Conservation (phyloP, 2,888 invertebrate species). For the Molorchus minor region DNA sequence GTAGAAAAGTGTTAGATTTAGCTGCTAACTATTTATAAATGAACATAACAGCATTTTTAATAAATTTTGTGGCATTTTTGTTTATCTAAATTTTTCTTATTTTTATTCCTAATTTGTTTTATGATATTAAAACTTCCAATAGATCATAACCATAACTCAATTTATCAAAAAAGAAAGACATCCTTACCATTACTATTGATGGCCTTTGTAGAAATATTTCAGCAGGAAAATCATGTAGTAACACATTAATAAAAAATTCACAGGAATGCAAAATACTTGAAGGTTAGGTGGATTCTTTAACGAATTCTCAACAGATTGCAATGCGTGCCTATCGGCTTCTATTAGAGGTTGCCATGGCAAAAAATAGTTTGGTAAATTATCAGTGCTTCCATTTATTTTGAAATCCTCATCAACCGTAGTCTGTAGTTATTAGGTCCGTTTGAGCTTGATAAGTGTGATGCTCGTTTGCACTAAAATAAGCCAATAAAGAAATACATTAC, state of each 20-base stretch:
- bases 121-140: no score
- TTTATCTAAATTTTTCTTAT: no score
- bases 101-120: no score
- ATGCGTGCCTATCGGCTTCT: conserved; percentile 71
- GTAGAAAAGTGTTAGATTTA: no score
- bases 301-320: conserved; percentile 72
- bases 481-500: no score
- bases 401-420: conserved; percentile 27
- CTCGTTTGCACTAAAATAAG: background rate
- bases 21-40: no score
- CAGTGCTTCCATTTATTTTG: background rate
- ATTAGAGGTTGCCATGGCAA: conserved; percentile 69
- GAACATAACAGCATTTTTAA: no score
- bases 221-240: conserved; percentile 82
- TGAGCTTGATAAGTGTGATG: background rate
- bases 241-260: conserved; percentile 80
- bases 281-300: conserved; percentile 63
- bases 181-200: conserved; percentile 69
- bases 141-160: no score
- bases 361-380: conserved; percentile 25
- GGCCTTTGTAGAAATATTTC: conserved; percentile 85
- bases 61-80: no score
- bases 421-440: conserved; percentile 31
- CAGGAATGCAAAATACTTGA: conserved; percentile 67
- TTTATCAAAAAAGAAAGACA: no score